Evolutionary conservation across 2,113 vertebrate genomes (phyloP), one percentile per base, ranked within the genome.

Genomic region (Erpornis zantholeuca): DNA sequence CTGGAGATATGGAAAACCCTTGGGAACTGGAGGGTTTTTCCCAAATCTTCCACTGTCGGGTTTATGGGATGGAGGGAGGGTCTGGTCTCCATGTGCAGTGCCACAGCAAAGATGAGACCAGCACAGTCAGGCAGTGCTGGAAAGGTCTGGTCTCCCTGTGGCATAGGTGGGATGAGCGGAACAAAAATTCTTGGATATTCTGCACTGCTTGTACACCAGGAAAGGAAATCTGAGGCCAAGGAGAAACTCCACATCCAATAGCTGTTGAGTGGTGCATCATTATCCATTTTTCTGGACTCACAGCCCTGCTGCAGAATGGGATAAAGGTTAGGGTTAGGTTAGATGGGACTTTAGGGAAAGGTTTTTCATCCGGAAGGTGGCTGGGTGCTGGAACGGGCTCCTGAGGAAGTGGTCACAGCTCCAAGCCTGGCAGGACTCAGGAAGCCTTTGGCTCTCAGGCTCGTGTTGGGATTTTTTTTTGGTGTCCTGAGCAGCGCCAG

Each of bases 191-290:
- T 22, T 40, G 11, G 27, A 7, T 63, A 33, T 84, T 92, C 52
- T 31, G 8, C 3, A 22, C 6, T 17, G 11, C 29, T 6, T 2
- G 0, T 54, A 69, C 15, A 5, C 35, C 59, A 59, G 14, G 65
- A 80, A 72, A 54, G 35, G 45, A 63, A 56, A 53, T 9, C 14
- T 15, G 31, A 70, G 33, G 9, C 2, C 59, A 38, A 69, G 42
- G 12, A 72, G n/a, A 61, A 94, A 19, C 12, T 56, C 40, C 49
- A 19, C 10, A 18, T 76, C 10, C 21, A 18, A 14, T 0, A 2
- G 3, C 11, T 64, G 6, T 18, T 1, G 10, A 78, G n/a, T 8
- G 44, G 27, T 6, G 9, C 29, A 10, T 54, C 2, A 2, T 19
- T 21, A 6, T 27, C 50, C 6, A 3, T 12, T 15, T 23, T 17